Evolutionary conservation across 2,113 vertebrate species (phyloP), one percentile per base, ranked within the genome.

Genomic region (Tor tambroides): DNA sequence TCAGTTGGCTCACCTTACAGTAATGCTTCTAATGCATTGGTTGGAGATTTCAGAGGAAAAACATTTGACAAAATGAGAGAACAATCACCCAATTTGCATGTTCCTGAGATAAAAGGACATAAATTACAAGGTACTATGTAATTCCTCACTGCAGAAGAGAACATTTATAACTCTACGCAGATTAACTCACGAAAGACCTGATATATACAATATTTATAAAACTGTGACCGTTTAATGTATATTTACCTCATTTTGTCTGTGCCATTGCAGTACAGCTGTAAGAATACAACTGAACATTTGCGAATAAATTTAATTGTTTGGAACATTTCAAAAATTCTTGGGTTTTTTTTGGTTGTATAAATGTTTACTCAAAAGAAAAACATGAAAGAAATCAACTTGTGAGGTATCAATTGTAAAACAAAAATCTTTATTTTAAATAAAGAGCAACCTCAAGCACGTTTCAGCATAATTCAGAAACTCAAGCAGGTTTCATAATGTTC

Each of bases 371-470:
- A 21, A 69, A 69, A 32, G 7, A 32, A 32, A 71, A 35, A 4
- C 67, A 35, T 71, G 3, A 71, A 71, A 72, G 9, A 59, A 10
- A 1, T 3, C 15, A 54, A 89, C 46, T 19, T 74, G 0, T 3
- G 4, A 21, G 0, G 35, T 54, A 6, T 32, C 26, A 86, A 86
- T 87, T 67, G 83, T 92, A 91, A 90, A 93, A 91, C 46, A 96
- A 96, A 95, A 94, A 93, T 93, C 94, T 87, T 95, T 95, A 92
- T 94, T 96, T 98, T 97, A 98, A 96, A 96, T 97, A 97, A 94
- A 96, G 94, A 96, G 97, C 95, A 92, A 94, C 93, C 95, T 96
- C 94, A 84, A 80, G 21, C 92, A 94, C 87, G 92, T 94, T 96
- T 95, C 95, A 94, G 94, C 95, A 95, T 90, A 96, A 94, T 93